phyloP scores from a whole-genome alignment of 2,888 invertebrate species.

The Lasioglossum villosulum region DNA sequence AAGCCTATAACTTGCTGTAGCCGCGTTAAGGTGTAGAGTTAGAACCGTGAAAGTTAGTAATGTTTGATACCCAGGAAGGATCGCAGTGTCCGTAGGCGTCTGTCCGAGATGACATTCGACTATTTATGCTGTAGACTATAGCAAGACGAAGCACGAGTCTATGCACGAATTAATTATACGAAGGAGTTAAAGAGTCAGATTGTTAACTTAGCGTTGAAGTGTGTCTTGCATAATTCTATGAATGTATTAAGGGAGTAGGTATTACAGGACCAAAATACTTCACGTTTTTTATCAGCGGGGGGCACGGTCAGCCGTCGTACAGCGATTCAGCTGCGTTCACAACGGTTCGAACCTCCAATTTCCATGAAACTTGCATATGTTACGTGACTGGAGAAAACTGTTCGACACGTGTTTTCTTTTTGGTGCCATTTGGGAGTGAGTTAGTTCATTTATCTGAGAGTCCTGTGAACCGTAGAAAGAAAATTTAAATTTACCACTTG shows the following conservation, averaged over 20 bases:
- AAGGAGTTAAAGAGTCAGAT: constrained; percentile 35
- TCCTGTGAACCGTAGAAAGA: neutral
- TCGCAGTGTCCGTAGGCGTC: neutral
- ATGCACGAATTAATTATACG: constrained; percentile 23
- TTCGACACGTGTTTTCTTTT: neutral
- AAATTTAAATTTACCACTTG: neutral
- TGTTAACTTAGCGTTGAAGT: constrained; percentile 46
- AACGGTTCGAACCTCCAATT: neutral
- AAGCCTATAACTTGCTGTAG: constrained; percentile 3
- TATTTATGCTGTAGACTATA: constrained; percentile 23
- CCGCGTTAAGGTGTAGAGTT: constrained; percentile 4
- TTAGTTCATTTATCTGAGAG: neutral
- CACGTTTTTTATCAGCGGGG: constrained; percentile 33
- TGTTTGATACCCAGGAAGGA: constrained; percentile 5
- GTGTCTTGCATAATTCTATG: constrained; percentile 46
- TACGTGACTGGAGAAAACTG: neutral
- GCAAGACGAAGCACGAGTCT: constrained; percentile 8
- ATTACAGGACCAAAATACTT: constrained; percentile 60
- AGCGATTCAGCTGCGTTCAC: neutral
- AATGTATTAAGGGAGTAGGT: constrained; percentile 38
- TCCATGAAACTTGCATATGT: neutral
- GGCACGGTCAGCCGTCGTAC: constrained; percentile 32
- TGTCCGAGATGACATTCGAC: constrained; percentile 11
- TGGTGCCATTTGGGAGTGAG: neutral
- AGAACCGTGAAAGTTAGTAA: constrained; percentile 10